Evolutionary conservation across 2,113 vertebrate species (phyloP).

Genomic region (Puma concolor): DNA sequence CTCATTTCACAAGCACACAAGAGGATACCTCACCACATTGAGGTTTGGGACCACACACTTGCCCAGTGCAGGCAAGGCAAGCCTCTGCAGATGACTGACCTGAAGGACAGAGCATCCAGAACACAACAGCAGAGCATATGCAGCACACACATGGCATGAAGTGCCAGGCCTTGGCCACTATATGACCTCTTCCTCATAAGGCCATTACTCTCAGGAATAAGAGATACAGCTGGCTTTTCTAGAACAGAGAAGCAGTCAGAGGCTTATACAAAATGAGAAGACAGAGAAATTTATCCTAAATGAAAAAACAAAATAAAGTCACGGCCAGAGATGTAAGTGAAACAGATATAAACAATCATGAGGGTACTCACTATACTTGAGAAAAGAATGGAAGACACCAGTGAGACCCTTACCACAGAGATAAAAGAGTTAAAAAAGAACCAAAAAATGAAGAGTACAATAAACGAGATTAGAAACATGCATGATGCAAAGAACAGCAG

Average conservation of each 20-base stretch:
- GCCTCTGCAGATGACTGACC: neutral
- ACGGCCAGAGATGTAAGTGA: neutral
- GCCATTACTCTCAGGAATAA: neutral
- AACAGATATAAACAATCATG: neutral
- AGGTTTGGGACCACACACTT: neutral
- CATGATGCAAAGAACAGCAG: neutral
- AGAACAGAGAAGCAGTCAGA: neutral
- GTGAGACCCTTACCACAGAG: neutral
- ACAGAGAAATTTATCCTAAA: neutral
- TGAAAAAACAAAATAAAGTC: neutral
- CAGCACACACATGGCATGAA: neutral
- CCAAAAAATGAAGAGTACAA: neutral
- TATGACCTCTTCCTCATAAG: neutral
- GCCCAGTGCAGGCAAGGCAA: neutral
- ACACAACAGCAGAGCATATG: neutral
- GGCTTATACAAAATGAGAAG: neutral
- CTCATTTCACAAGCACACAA: neutral
- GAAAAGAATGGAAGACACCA: neutral
- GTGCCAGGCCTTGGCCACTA: neutral
- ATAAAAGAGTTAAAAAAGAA: neutral
- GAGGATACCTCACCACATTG: neutral
- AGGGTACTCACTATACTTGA: neutral
- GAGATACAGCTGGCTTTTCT: neutral
- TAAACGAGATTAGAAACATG: neutral
- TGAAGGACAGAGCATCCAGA: neutral